Base-by-base conservation (phyloP, 2,113 vertebrate genomes). In the Triplophysa tibetana region DNA sequence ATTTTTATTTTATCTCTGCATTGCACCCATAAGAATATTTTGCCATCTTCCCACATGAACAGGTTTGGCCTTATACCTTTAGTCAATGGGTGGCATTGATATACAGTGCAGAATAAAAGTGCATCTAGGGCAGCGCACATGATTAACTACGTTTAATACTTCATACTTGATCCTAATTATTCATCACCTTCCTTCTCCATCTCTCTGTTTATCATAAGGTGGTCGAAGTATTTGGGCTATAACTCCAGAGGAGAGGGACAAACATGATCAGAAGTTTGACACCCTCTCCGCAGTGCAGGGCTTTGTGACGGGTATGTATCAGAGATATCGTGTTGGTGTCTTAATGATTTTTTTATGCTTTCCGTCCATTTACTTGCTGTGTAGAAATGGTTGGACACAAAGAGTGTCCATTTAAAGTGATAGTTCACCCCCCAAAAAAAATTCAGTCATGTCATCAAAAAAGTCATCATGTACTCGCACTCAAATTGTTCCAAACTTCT, bases 241-340 rank as follows among this genome's bases (percentile, higher is more conserved):
- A 88, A 96, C 95, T 79, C 94, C 93, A 0, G 97, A 98, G 90
- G 98, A 99, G 88, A 93, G 96, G 80, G 90, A 88, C 70, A 99
- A 98, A 88, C 95, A 99, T 48, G 96, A 99, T 89, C 96, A 96
- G 85, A 96, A 99, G 89, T 99, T 99, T 83, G 95, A 97, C 84
- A 93, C 88, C 84, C 94, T 99, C 60, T 91, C 93, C 68, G 96
- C 96, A 12, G 75, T 90, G 2, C 94, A 95, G 43, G 96, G 97
- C 78, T 94, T 92, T 74, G 94, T 99, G 82, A 98, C 96, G 89
- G 97, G 98, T 99, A 88, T 58, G 91, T 89, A 50, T 5, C 33
- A 23, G 38, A 29, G 9, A 73, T 4, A 7, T 12, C 14, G 23
- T 73, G 14, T 12, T 58, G 4, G 16, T 58, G 19, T n/a, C 21